Base-by-base conservation (phyloP, 2,797 vertebrate genomes). In the Sebastes iracundus region DNA sequence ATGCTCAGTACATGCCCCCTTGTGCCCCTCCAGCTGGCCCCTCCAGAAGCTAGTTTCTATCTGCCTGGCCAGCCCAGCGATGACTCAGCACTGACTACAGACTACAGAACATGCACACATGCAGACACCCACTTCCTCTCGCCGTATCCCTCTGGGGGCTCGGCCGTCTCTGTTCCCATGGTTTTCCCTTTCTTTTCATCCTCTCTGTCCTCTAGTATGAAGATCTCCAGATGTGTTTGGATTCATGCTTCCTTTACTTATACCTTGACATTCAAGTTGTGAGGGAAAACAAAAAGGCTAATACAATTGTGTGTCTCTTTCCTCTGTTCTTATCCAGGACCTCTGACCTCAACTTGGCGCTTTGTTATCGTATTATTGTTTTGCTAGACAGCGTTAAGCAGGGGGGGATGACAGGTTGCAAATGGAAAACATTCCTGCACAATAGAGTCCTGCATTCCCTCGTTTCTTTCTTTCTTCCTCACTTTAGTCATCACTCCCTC, bases 21-120 rank as follows among this genome's bases (percentile, higher is more conserved):
- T 56, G 81, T 77, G 86, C 93, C 96, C 96, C 96, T 91, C 79
- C n/a, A 77, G 74, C 58, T 93, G 97, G 96, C 97, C 95, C 91
- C 93, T 96, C 90, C 83, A 42, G 61, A 74, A 77, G 74, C 63
- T 72, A 76, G 82, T 91, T 95, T 97, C 97, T 98, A 98, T 98
- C 97, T 95, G 96, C 80, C 27, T 92, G 90, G 82, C 96, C 97
- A 97, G 97, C 96, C 96, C 93, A 96, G 82, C 85, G 7, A 88
- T 98, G 97, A 98, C 97, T 98, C 97, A 98, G 97, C 97, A 96
- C 32, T 86, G 87, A 86, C 81, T 87, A 82, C 86, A 87, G 65
- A 82, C 86, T 92, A 55, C 88, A 90, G 75, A 89, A 89, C 84
- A 89, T 64, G 35, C 71, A 49, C 52, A 76, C n/a, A 73, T 13